Evolutionary conservation across 2,113 vertebrate genomes (phyloP).

Genomic region (Scatophagus argus): DNA sequence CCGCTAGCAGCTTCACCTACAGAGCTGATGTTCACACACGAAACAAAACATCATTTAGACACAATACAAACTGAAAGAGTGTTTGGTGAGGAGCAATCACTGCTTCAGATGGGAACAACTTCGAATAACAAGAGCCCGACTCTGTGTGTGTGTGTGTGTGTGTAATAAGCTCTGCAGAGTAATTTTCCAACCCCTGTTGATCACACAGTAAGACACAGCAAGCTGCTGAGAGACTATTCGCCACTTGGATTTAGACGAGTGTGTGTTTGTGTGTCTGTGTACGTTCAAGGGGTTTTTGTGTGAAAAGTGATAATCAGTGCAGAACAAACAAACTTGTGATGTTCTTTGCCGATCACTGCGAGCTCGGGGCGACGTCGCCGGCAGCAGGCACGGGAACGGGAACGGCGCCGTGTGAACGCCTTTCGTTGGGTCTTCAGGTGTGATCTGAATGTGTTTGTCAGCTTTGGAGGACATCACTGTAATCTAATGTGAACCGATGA

Average conservation of each 20-base stretch:
- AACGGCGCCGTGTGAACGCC: too few species aligned
- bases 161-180: constrained; percentile 57
- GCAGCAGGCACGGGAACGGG: too few species aligned
- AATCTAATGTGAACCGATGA: too few species aligned
- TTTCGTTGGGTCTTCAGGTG: too few species aligned
- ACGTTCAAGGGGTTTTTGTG: too few species aligned
- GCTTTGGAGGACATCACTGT: too few species aligned
- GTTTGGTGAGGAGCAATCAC: constrained; percentile 44
- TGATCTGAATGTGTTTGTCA: too few species aligned
- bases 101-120: constrained; percentile 44
- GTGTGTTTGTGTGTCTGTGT: constrained; percentile 12
- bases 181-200: constrained; percentile 66
- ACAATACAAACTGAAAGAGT: constrained; percentile 40
- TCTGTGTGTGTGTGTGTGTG: constrained; percentile 17
- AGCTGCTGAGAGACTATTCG: constrained; percentile 38
- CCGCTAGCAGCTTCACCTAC: constrained; percentile 36
- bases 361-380: not conserved
- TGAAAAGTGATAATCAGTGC: constrained; percentile 14
- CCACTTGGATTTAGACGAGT: constrained; percentile 52
- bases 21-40: constrained; percentile 26
- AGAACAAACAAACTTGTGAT: constrained; percentile 28
- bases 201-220: constrained; percentile 51
- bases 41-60: constrained; percentile 58
- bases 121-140: constrained; percentile 41
- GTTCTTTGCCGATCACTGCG: not conserved